These are phyloP conservation scores for Aphelenchoides fujianensis DNA, from an alignment of 1,140 invertebrate species.

Conservation along the genomic window DNA sequence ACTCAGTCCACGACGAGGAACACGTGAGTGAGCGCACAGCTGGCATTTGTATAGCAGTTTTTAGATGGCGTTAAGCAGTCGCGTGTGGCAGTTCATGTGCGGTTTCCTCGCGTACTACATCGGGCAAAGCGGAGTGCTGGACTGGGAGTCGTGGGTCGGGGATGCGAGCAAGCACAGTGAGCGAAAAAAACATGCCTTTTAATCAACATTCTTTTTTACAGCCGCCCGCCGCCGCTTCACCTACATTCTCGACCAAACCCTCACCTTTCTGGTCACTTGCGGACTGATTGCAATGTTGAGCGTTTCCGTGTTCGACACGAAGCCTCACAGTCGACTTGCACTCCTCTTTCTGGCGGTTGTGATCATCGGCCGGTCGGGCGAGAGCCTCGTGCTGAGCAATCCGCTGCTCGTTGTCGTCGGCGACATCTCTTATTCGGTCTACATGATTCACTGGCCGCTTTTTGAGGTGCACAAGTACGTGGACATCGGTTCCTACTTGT, in stretches of 20 bases:
- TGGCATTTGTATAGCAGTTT: too few relatives aligned
- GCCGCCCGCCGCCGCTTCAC: neutral
- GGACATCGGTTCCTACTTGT: neutral
- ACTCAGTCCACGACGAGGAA: neutral
- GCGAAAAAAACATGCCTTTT: too few relatives aligned
- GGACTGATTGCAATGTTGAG: neutral
- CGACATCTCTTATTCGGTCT: neutral
- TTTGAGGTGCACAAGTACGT: neutral
- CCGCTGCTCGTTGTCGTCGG: neutral
- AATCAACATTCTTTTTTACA: too few relatives aligned
- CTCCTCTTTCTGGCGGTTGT: neutral
- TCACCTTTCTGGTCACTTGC: neutral
- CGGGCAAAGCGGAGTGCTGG: neutral
- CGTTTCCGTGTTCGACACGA: neutral
- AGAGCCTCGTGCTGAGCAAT: neutral
- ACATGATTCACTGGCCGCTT: neutral
- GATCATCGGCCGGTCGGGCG: neutral
- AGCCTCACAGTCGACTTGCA: neutral
- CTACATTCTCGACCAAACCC: neutral
- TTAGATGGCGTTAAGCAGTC: too few relatives aligned
- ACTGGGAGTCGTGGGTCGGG: neutral
- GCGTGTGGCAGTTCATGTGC: slow-evolving; percentile 8
- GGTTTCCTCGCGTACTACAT: slow-evolving; percentile 7
- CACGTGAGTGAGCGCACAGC: too few relatives aligned
- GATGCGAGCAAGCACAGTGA: neutral